Evolutionary conservation across 2,888 invertebrate genomes (phyloP), one percentile per base, ranked within the genome.

Genomic region (Sphaerophoria taeniata): DNA sequence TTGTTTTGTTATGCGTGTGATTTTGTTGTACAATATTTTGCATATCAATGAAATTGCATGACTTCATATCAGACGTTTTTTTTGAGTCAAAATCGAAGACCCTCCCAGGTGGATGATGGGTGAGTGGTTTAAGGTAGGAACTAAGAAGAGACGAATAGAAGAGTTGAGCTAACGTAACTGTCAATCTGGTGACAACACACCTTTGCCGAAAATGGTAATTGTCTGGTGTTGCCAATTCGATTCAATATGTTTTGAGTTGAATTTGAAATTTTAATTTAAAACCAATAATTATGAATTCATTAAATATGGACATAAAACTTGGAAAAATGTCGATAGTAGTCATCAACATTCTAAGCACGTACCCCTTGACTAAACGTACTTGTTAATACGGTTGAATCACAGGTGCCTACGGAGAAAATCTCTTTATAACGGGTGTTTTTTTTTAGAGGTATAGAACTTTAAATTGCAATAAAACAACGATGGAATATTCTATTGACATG

Each of bases 111-210:
- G 55, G 43, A 5, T 9, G 16, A 11, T 9, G 16, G 16, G 36
- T 51, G 51, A 51, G 36, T 49, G 34, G 65, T 39, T 51, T 24
- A 34, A 14, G 47, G 49, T 12, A 36, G 5, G 16, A 24, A 24
- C 24, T 43, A 43, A 4, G 12, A 3, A 73, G 73, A 77, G 63
- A 76, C 58, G 24, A 47, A 36, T 47, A 70, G 56, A 74, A 71
- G 75, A 70, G 85, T 60, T 36, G 73, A 43, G 73, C 11, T 56
- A 70, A 43, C 56, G 56, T 77, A 85, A 81, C 81, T 85, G 85
- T 85, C 85, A 81, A 81, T 73, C 73, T 85, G 65, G 33, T 81
- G 73, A 77, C 81, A 81, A 76, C 73, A 85, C 85, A 85, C 81
- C 81, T 85, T 67, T 36, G 81, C 53, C 56, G 14, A 72, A 53